Conservation (phyloP, 2,888 invertebrate species). For the Saturnia japonica region DNA sequence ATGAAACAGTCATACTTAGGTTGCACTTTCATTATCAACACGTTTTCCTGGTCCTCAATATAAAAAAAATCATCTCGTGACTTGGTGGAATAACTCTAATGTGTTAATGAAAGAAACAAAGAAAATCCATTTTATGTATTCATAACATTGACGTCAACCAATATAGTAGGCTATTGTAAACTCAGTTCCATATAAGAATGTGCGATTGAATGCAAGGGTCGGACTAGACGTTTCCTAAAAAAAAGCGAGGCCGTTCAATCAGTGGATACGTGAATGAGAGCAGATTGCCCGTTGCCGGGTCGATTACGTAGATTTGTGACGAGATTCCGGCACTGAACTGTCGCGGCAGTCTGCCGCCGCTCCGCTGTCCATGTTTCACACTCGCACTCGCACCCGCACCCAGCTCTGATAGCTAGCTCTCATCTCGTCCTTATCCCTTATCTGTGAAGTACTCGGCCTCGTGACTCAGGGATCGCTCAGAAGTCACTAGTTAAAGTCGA, state of each 20-base stretch:
- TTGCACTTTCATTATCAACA: constrained; percentile 36
- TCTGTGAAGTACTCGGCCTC: constrained; percentile 56
- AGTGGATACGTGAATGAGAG: constrained; percentile 50
- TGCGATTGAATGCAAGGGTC: constrained; percentile 36
- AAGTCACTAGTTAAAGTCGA: constrained; percentile 39
- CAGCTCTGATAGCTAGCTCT: constrained; percentile 39
- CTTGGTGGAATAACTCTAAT: constrained; percentile 42
- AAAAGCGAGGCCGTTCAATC: constrained; percentile 52
- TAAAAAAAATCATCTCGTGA: constrained; percentile 40
- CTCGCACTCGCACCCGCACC: constrained; percentile 37
- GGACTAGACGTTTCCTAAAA: constrained; percentile 49
- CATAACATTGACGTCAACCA: constrained; percentile 34
- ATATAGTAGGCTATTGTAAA: constrained; percentile 32
- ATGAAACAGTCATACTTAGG: constrained; percentile 47
- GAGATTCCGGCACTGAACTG: constrained; percentile 42
- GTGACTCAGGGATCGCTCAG: constrained; percentile 49
- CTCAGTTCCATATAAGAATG: constrained; percentile 31
- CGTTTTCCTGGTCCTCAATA: constrained; percentile 37
- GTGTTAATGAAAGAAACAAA: constrained; percentile 54
- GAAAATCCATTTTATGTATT: constrained; percentile 40
- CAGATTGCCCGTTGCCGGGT: constrained; percentile 53
- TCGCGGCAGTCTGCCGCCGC: constrained; percentile 52
- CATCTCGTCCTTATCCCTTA: constrained; percentile 63
- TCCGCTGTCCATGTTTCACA: constrained; percentile 15
- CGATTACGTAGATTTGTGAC: constrained; percentile 54